phyloP scores from a whole-genome alignment of 2,888 invertebrate genomes.

The Chouioia cunea region DNA sequence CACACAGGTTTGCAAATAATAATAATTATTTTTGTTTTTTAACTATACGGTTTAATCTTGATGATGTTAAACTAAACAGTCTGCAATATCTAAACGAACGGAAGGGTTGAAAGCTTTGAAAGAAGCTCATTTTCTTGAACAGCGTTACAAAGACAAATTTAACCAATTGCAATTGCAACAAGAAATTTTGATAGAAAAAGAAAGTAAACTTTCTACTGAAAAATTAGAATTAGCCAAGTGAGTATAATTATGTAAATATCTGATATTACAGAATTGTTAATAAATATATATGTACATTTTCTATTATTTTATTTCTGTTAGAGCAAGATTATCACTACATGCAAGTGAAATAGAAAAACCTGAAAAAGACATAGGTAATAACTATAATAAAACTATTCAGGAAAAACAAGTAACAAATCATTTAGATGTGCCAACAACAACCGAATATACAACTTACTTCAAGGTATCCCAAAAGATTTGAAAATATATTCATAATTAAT shows the following conservation, averaged over 20 bases:
- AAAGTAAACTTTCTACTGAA: slow-evolving; percentile 59
- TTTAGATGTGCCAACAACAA: slow-evolving; percentile 42
- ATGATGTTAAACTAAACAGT: slow-evolving; percentile 48
- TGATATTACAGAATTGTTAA: too few relatives aligned
- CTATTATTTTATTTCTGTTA: slow-evolving; percentile 39
- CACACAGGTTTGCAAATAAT: slow-evolving; percentile 56
- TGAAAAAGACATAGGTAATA: slow-evolving; percentile 52
- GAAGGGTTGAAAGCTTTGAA: slow-evolving; percentile 61
- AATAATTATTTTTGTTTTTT: neutral
- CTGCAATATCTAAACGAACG: slow-evolving; percentile 59
- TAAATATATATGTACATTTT: too few relatives aligned
- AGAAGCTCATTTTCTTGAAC: slow-evolving; percentile 60
- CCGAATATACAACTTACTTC: slow-evolving; percentile 49
- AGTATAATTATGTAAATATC: slow-evolving; percentile 20
- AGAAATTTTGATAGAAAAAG: slow-evolving; percentile 57
- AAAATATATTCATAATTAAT: slow-evolving; percentile 9
- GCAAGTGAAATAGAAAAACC: slow-evolving; percentile 55
- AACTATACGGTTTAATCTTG: neutral
- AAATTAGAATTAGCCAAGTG: slow-evolving; percentile 60
- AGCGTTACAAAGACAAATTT: slow-evolving; percentile 58
- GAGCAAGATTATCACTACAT: slow-evolving; percentile 55
- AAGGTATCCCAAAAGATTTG: slow-evolving; percentile 48
- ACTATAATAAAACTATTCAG: slow-evolving; percentile 13
- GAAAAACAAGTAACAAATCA: slow-evolving; percentile 32
- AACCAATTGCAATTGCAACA: slow-evolving; percentile 57